Base-by-base conservation (phyloP, 2,888 invertebrate genomes). In the Oxytorus armatus region DNA sequence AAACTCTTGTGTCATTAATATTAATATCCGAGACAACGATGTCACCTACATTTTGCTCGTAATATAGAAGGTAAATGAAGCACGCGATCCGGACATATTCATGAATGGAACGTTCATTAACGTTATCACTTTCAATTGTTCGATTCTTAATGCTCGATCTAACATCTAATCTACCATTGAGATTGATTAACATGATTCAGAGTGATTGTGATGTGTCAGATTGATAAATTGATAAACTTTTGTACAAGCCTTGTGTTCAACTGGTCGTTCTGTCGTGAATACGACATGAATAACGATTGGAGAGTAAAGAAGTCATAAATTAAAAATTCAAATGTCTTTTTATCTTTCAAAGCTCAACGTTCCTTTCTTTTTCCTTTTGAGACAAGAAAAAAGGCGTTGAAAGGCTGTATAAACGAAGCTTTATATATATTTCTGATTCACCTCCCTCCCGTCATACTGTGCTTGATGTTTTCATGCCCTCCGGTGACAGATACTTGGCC, bases 401-500 rank as follows among this genome's bases (percentile, higher is more conserved):
- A 1, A 21, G 14, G n/a, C 16, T 47, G 65, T 49, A 33, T 39
- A 53, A 55, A 25, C 21, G 23, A 23, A 55, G 10, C 68, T 55
- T 68, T 7, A 55, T 14, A 25, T 33, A 23, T 11, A 21, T n/a
- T n/a, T 39, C 55, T 51, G 51, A 53, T 55, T 14, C 51, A 1
- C 11, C 1, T 16, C 3, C n/a, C 1, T n/a, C 55, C 33, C 29
- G 29, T n/a, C n/a, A n/a, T n/a, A n/a, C n/a, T 51, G 51, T 14
- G 8, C 29, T n/a, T 5, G 44, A 29, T 10, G 29, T 25, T 66
- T 49, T 36, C 47, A 23, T 66, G 51, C 55, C 44, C 44, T 29
- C 55, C 10, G 29, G 29, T 29, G 69, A 57, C 55, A 29, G 55
- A 57, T 29, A 29, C 25, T 44, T 25, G 23, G 53, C 68, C 25